Base-by-base conservation (phyloP, 2,797 vertebrate genomes). In the Hypotaenidia okinawae region DNA sequence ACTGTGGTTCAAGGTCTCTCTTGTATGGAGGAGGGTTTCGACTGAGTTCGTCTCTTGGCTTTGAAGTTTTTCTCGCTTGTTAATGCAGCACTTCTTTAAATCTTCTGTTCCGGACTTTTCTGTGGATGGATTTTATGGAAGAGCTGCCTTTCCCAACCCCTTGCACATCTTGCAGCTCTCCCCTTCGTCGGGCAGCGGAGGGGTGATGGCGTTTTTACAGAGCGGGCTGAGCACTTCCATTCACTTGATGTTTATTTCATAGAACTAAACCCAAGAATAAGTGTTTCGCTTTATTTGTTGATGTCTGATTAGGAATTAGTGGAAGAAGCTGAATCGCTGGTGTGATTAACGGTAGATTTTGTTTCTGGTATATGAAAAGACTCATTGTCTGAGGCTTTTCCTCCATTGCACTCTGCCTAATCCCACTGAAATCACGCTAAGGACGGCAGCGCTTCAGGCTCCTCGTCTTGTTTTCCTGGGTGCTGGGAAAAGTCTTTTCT, bases 221-320 rank as follows among this genome's bases (percentile, higher is more conserved):
- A 19, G 28, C 1, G 16, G 55, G 51, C 45, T 27, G 87, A 79
- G 64, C 49, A 15, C 68, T 89, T 84, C 91, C 78, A 82, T 95
- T 96, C 88, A 66, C 35, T 95, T 83, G 72, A 18, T 89, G 77
- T 95, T 96, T 94, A 87, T 93, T 92, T 94, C 78, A 21, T 52
- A 90, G 91, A 83, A 95, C 78, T 95, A 72, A 94, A 95, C 39
- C 43, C 84, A 87, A 90, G 94, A 96, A 55, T 94, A 70, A 94
- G 86, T 97, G 94, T 96, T 96, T 95, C 10, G 21, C 91, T 90
- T 93, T 95, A 97, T 94, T 95, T 97, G 93, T 97, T 94, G 94
- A 89, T 94, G 90, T 91, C 70, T 75, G 89, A 95, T 95, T 91
- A 95, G 89, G 92, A 97, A 94, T 94, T 97, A 95, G 91, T 77